phyloP scores from a whole-genome alignment of 2,888 invertebrate species.

The Mesoligia furuncula region DNA sequence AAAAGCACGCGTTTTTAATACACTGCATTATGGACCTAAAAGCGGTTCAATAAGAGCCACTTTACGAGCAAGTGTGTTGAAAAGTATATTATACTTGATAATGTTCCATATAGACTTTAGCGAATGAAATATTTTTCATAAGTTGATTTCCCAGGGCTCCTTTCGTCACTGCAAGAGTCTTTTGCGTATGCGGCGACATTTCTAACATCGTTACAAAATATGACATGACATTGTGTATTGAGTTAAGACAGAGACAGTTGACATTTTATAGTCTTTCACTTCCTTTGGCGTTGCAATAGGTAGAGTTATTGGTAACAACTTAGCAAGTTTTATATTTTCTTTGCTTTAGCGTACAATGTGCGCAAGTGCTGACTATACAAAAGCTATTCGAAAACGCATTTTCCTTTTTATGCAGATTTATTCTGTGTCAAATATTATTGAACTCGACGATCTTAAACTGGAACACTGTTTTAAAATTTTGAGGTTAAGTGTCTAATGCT shows the following conservation, averaged over 20 bases:
- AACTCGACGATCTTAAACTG: too few species aligned
- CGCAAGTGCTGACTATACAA: neutral
- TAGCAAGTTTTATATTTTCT: neutral
- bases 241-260: too few species aligned
- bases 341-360: neutral
- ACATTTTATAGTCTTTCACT: neutral
- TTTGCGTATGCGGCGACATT: neutral
- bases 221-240: neutral
- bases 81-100: neutral
- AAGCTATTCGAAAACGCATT: neutral
- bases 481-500: too few species aligned
- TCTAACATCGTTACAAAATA: neutral
- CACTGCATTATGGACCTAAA: too few species aligned
- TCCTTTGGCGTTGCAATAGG: neutral
- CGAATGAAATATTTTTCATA: conserved; percentile 15
- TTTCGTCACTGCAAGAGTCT: neutral
- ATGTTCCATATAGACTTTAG: neutral
- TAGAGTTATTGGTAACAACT: neutral
- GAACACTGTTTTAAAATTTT: too few species aligned
- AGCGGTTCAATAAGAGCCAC: too few species aligned
- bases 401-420: too few species aligned
- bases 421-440: too few species aligned
- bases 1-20: too few species aligned
- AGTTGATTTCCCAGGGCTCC: conserved; percentile 22
- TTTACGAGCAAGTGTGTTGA: too few species aligned